Evolutionary conservation across 1,140 invertebrate genomes (phyloP), one percentile per base, ranked within the genome.

Genomic region (Octopus sinensis): DNA sequence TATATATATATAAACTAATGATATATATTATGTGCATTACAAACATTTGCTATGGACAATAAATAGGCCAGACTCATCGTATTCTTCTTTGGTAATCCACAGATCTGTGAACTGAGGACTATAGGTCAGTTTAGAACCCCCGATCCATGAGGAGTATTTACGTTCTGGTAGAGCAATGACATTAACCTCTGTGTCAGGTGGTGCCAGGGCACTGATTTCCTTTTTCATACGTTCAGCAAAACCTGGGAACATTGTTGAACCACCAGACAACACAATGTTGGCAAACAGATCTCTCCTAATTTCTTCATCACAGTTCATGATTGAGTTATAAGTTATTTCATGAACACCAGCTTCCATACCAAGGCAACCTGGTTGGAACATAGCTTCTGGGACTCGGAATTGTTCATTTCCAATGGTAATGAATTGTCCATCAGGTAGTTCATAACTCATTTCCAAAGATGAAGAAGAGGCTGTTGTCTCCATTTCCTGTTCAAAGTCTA

Each of bases 31-130:
- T n/a, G n/a, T n/a, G n/a, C n/a, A n/a, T 95, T 97, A 97, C 94
- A 97, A 97, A 93, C 96, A 97, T 92, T 97, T 97, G 92, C 96
- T 94, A 94, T 97, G 96, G 84, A 97, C 96, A 90, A 97, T 89
- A 89, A n/a, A n/a, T n/a, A n/a, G n/a, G n/a, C n/a, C n/a, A n/a
- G n/a, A n/a, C n/a, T n/a, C n/a, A n/a, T n/a, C 81, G 92, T 96
- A 96, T 88, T 96, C 95, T 82, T 92, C 88, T 82, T 92, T 92
- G 82, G 90, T 90, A 87, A 93, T 93, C 92, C 92, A 93, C 92
- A 93, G 93, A 82, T 92, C 91, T 84, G 93, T 92, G 91, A 93
- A 93, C 84, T 93, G 93, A 81, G 93, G 92, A 51, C 93, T 89
- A 53, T 93, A 93, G 73, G 92, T 92, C 78, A 93, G 86, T 84